phyloP scores from a whole-genome alignment of 1,140 invertebrate species.

The Heliconius congener region DNA sequence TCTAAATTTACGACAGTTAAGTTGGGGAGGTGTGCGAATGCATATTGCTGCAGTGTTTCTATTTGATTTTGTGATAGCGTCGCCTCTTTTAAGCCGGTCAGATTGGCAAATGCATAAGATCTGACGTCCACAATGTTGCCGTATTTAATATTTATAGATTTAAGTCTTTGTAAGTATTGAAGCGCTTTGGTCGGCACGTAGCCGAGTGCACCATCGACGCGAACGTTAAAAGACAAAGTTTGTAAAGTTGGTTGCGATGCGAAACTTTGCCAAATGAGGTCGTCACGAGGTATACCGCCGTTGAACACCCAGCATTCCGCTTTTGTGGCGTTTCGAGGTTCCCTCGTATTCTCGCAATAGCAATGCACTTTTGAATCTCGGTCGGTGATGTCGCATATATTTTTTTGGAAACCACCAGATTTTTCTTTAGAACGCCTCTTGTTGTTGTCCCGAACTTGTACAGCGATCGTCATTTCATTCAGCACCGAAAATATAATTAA shows the following conservation, averaged over 20 bases:
- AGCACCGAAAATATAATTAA: conserved; percentile 68
- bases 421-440: conserved; percentile 73
- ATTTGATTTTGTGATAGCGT: conserved; percentile 86
- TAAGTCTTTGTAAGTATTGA: conserved; percentile 84
- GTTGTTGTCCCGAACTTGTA: conserved; percentile 67
- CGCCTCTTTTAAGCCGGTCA: conserved; percentile 85
- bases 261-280: conserved; percentile 87
- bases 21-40: conserved; percentile 86
- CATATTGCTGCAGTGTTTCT: conserved; percentile 82
- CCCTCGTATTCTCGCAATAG: conserved; percentile 75
- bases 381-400: conserved; percentile 77
- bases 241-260: conserved; percentile 85
- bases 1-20: conserved; percentile 86
- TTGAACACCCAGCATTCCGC: conserved; percentile 86
- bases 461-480: conserved; percentile 71
- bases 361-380: conserved; percentile 77
- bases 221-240: conserved; percentile 86
- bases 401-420: conserved; percentile 68
- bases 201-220: conserved; percentile 83
- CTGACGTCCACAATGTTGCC: conserved; percentile 85
- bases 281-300: conserved; percentile 82
- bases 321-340: conserved; percentile 71
- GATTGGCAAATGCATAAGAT: conserved; percentile 86
- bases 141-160: conserved; percentile 86
- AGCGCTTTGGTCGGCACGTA: conserved; percentile 87